Percentiles rank a stretch among this genome's conserved stretches.
These are phyloP conservation scores for Leptoteleia sp. DNA, from an alignment of 1,140 invertebrate species.

Conservation along the genomic window DNA sequence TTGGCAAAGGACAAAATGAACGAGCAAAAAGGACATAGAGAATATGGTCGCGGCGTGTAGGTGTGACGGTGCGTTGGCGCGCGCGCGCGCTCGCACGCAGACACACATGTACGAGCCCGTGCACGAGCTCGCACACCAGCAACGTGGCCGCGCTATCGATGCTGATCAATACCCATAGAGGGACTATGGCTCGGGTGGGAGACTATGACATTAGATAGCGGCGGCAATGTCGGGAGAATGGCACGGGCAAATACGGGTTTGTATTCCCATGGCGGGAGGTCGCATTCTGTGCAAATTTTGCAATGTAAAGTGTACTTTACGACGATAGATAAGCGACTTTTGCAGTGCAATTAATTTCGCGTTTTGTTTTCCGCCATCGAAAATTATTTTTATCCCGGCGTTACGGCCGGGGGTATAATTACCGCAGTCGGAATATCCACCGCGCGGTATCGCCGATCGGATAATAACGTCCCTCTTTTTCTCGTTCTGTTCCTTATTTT, in stretches of 20 bases:
- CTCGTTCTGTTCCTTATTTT: no score
- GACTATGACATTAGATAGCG: constrained; percentile 62
- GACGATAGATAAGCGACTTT: constrained; percentile 61
- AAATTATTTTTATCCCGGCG: constrained; percentile 34
- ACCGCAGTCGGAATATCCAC: constrained; percentile 18
- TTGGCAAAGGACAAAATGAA: constrained; percentile 77
- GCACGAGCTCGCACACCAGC: constrained; percentile 27
- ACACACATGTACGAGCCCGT: no score
- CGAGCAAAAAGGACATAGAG: constrained; percentile 69
- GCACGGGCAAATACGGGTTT: constrained; percentile 61
- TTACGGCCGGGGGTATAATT: constrained; percentile 27
- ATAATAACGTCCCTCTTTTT: no score
- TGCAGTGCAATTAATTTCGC: constrained; percentile 55
- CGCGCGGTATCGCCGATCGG: constrained; percentile 16
- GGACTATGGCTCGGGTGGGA: constrained; percentile 45
- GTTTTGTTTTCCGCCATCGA: constrained; percentile 56
- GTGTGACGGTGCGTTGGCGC: constrained; percentile 34
- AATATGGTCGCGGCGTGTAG: constrained; percentile 43
- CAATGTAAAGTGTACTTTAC: constrained; percentile 60
- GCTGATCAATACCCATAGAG: constrained; percentile 68
- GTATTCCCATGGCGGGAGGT: constrained; percentile 59
- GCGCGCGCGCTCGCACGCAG: constrained; percentile 5
- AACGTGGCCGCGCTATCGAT: constrained; percentile 58
- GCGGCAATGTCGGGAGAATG: constrained; percentile 50
- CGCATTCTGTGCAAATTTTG: constrained; percentile 59